Base-by-base conservation (phyloP, 2,113 vertebrate species). In the Rhea americana region DNA sequence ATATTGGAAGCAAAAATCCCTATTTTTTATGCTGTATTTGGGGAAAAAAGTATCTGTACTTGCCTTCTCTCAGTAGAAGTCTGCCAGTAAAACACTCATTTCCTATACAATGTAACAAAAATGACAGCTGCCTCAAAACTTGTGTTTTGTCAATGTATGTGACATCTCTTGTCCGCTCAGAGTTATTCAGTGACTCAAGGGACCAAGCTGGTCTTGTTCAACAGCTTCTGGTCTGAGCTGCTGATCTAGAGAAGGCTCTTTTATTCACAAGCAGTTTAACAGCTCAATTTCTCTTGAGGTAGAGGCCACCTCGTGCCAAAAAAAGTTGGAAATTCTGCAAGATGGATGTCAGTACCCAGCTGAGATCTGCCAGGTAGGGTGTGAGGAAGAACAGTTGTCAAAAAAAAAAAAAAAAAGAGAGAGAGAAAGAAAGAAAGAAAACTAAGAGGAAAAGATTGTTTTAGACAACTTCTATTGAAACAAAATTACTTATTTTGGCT, bases 141-240 rank as follows among this genome's bases (percentile, higher is more conserved):
- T 93, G 47, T 59, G 35, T 91, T 87, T 92, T 94, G 82, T 80
- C 73, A 75, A 17, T 71, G 73, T 78, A 53, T 55, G 25, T 68
- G 73, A 89, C 80, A 93, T 72, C 28, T 87, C 4, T 65, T 68
- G 2, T 67, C 47, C 82, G 24, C 43, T 93, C 56, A 4, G 24
- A 85, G 51, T 91, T 86, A 90, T 95, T 83, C 51, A 85, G 47
- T 20, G 21, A 14, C 62, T 37, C 45, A 50, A 67, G 74, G 32
- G 82, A 91, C 51, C 3, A 7, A 61, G 22, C 20, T 55, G 67
- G 37, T 82, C 51, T 81, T n/a, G 13, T 67, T 89, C 61, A 72
- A 77, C 95, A 86, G 39, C 61, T 65, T 5, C 1, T 62, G 53
- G 26, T 66, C 48, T 91, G 47, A 65, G 61, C 56, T 85, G 45